Evolutionary conservation across 2,888 invertebrate species (phyloP), one percentile per base, ranked within the genome.

Genomic region (Pomacea canaliculata): DNA sequence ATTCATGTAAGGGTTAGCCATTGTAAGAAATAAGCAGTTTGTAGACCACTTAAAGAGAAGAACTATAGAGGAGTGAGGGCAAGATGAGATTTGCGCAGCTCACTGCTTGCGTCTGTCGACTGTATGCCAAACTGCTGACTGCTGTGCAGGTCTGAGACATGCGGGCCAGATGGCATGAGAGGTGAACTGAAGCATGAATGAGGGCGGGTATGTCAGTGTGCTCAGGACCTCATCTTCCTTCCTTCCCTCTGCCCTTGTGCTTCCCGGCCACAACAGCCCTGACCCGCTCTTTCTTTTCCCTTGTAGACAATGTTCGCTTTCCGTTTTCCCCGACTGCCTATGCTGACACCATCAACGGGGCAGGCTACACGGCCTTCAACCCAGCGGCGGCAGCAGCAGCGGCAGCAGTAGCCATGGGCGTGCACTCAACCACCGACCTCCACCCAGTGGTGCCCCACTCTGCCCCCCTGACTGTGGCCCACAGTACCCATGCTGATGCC

Each of bases 361-460:
- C 85, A 49, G 85, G 85, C 27, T 87, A 85, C 68, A 82, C 84
- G 73, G 84, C 85, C 73, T 85, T 84, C 81, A 85, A 85, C 73
- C 83, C 85, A 51, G 84, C 85, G 27, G 83, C 85, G n/a, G 85
- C 87, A 37, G 85, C 85, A 16, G 85, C 86, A 13, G 87, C 85
- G 23, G 86, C 82, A 12, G 85, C 85, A 9, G 84, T 83, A 49
- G 85, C 83, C 65, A 78, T 86, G 75, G 85, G 86, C 27, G 87
- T 89, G 16, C 88, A 88, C 80, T 88, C 88, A 16, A 88, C 88
- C 73, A 86, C 89, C 59, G 88, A 88, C 73, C 82, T 84, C 65
- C 87, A 87, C 76, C 86, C 85, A 10, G 83, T 85, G 37, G 86
- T 85, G 71, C 83, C 84, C 60, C 87, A 85, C 78, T 82, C 83